Base-by-base conservation (phyloP, 2,888 invertebrate genomes). In the Zeuzera pyrina region DNA sequence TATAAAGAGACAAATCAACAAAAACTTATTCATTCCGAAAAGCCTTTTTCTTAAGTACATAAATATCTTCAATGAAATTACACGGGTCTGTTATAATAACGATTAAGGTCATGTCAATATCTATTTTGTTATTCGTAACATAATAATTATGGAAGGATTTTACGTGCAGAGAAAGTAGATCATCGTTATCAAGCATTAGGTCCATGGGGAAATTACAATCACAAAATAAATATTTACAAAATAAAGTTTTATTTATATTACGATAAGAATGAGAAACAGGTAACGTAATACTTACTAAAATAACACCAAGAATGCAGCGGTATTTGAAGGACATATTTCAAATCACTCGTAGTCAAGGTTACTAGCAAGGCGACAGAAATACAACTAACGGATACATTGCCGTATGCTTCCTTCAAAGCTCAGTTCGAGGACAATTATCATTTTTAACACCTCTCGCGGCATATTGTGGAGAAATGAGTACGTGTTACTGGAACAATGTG, bases 371-470 rank as follows among this genome's bases (percentile, higher is more conserved):
- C 49, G 52, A 39, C 38, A 45, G 36, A 38, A 39, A 34, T 29
- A 40, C 52, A 46, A 77, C 73, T 76, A 72, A 71, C 64, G 60
- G 59, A 38, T 16, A 34, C 23, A 15, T 12, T 15, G 33, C 35
- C 35, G 35, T 25, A 27, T 42, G 48, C 62, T 70, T 66, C 69
- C 65, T 60, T 66, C 49, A 39, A 49, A 54, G 52, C 41, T 52
- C 41, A 52, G 55, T 55, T 62, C 50, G 42, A 49, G 49, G 46
- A 36, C 58, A 70, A 70, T 78, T 76, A 77, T 45, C 53, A 61
- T 57, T 57, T 63, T 77, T 76, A 67, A 63, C 74, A 73, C 68
- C 62, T 71, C 41, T 37, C 38, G 15, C 45, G 45, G 41, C 45
- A 31, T 26, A 45, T 49, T 43, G n/a, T 42, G 49, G 52, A 57